Evolutionary conservation across 2,797 vertebrate species (phyloP).

Genomic region (Rhabdomys pumilio): DNA sequence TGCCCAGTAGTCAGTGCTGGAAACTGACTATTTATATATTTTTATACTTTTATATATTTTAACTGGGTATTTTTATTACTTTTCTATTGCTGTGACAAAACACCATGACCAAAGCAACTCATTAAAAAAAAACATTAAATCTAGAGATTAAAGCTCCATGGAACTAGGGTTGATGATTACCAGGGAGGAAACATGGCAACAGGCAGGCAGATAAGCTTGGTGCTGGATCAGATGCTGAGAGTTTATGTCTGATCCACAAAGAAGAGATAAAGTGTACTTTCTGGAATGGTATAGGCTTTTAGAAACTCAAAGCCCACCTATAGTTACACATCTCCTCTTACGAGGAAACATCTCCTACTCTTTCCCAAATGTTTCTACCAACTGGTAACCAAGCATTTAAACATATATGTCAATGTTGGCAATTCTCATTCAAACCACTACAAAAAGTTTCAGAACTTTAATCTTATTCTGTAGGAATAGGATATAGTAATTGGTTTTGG

Average conservation of each 20-base stretch:
- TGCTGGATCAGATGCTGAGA: background rate
- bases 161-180: background rate
- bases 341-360: background rate
- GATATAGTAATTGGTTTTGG: background rate
- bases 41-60: no score
- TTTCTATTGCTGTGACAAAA: background rate
- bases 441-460: background rate
- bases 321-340: background rate
- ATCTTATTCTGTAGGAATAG: background rate
- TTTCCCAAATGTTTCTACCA: background rate
- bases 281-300: background rate
- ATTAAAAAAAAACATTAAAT: background rate
- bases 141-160: accelerated
- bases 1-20: background rate
- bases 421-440: background rate
- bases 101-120: background rate
- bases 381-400: background rate
- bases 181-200: background rate
- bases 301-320: background rate
- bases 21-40: no score
- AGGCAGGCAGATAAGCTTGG: background rate
- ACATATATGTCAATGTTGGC: no score
- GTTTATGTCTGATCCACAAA: background rate
- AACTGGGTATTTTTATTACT: background rate
- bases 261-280: background rate